Conservation (phyloP, 2,113 vertebrate species). For the Chrysochloris asiatica region DNA sequence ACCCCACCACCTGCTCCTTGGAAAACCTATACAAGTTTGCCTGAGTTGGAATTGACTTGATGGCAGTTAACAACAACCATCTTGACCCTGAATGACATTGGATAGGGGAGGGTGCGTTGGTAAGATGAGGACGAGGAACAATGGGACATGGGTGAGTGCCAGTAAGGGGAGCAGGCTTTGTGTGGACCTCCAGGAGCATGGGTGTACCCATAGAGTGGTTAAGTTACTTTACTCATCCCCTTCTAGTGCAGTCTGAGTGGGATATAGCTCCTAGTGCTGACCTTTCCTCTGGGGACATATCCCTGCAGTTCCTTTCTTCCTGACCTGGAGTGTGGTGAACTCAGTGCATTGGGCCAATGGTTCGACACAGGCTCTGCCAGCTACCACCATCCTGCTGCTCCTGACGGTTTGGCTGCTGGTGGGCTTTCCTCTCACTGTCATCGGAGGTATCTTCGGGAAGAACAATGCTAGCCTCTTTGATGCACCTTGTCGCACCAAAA, state of each 20-base stretch:
- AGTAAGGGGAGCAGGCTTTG: background rate
- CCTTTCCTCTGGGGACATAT: conserved; percentile 37
- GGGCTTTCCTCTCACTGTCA: conserved; percentile 94
- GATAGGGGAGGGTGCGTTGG: background rate
- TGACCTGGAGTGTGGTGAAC: conserved; percentile 95
- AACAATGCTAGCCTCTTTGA: conserved; percentile 91
- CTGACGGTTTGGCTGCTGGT: conserved; percentile 92
- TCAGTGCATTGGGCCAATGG: conserved; percentile 95
- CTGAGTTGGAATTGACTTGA: too few relatives aligned
- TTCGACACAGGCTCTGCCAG: conserved; percentile 93
- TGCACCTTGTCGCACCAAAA: conserved; percentile 94
- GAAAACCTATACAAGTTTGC: too few relatives aligned
- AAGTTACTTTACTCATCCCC: background rate
- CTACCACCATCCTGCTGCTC: conserved; percentile 92
- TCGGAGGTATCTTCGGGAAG: conserved; percentile 94
- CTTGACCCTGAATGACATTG: background rate
- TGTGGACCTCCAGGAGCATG: background rate
- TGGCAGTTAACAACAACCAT: too few relatives aligned
- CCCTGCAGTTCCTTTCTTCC: conserved; percentile 91
- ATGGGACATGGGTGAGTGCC: background rate
- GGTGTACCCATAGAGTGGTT: background rate
- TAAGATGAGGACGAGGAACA: conserved; percentile 11
- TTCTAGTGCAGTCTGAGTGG: conserved; percentile 13
- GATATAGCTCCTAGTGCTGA: conserved; percentile 42
- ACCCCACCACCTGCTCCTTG: too few relatives aligned